Conservation (phyloP, 2,888 invertebrate species). For the Priocnemis perturbator region DNA sequence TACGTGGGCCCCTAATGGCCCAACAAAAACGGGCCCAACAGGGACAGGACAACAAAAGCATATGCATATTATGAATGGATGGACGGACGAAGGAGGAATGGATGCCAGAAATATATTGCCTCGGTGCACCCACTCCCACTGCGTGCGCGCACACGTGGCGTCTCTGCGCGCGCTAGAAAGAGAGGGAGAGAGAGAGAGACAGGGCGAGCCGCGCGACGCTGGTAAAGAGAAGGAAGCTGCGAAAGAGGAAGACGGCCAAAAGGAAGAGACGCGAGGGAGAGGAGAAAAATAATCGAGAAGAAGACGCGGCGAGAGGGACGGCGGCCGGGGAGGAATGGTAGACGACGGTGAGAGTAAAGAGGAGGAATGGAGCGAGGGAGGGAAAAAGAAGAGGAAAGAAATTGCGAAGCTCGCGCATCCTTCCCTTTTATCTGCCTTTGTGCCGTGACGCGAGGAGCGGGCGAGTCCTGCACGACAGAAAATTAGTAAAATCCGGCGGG, state of each 20-base stretch:
- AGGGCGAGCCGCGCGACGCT: constrained; percentile 24
- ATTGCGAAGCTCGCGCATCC: constrained; percentile 51
- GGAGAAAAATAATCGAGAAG: constrained; percentile 17
- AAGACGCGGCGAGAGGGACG: constrained; percentile 37
- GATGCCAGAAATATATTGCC: constrained; percentile 70
- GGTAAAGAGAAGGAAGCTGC: constrained; percentile 23
- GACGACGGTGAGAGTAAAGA: constrained; percentile 9
- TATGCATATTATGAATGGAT: constrained; percentile 72
- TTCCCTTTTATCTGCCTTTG: constrained; percentile 57
- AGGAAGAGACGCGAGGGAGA: constrained; percentile 29
- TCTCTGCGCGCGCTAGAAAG: too few relatives aligned
- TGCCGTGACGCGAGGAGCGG: constrained; percentile 56
- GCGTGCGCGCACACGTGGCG: constrained; percentile 59
- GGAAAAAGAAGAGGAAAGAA: constrained; percentile 23
- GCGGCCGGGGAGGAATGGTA: neutral
- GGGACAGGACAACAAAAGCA: constrained; percentile 70
- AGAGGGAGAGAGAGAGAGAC: constrained; percentile 25
- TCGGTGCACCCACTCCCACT: constrained; percentile 67
- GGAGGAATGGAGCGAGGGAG: constrained; percentile 26
- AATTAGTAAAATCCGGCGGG: constrained; percentile 73
- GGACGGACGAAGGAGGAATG: constrained; percentile 66
- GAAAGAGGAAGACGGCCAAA: neutral
- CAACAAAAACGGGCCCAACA: constrained; percentile 68
- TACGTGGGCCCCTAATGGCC: constrained; percentile 71
- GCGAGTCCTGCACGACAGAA: constrained; percentile 64